phyloP scores from a whole-genome alignment of 1,140 invertebrate species.

The Hesperophylax magnus region DNA sequence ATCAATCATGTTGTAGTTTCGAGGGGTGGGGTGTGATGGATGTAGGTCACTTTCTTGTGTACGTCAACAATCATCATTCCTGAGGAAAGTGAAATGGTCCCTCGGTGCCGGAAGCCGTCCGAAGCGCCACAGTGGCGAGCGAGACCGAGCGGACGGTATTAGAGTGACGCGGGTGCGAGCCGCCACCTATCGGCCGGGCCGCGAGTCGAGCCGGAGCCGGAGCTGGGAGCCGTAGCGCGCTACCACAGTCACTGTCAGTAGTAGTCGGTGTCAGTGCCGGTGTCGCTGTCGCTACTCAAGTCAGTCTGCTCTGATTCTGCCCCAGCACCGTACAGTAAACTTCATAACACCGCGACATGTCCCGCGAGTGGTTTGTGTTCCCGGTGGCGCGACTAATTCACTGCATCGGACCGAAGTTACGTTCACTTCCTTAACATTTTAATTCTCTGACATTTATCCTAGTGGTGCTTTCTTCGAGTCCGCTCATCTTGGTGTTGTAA shows the following conservation, averaged over 20 bases:
- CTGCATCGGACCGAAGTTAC: not conserved
- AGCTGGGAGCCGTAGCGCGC: not conserved
- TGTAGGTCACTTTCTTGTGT: too few species aligned
- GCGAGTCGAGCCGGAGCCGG: not conserved
- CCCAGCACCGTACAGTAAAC: too few species aligned
- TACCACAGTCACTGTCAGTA: too few species aligned
- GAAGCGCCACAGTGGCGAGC: not conserved
- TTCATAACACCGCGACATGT: slow-evolving; percentile 38
- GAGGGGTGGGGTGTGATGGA: too few species aligned
- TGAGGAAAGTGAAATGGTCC: slow-evolving; percentile 1
- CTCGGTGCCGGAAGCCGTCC: not conserved
- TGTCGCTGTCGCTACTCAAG: not conserved
- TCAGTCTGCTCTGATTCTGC: too few species aligned
- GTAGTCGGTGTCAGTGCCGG: not conserved
- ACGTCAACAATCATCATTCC: not conserved
- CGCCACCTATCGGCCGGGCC: not conserved
- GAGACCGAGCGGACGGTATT: not conserved
- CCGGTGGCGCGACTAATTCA: not conserved
- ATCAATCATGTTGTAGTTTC: too few species aligned
- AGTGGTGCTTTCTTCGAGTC: not conserved
- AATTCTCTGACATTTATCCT: not conserved
- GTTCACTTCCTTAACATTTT: slow-evolving; percentile 33
- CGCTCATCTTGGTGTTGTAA: too few species aligned
- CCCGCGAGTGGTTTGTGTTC: slow-evolving; percentile 27
- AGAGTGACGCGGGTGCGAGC: not conserved